Percentiles rank a stretch among this genome's conserved stretches.
These are phyloP conservation scores for Nyctibius bracteatus DNA, from an alignment of 2,113 vertebrate genomes.

Conservation along the genomic window DNA sequence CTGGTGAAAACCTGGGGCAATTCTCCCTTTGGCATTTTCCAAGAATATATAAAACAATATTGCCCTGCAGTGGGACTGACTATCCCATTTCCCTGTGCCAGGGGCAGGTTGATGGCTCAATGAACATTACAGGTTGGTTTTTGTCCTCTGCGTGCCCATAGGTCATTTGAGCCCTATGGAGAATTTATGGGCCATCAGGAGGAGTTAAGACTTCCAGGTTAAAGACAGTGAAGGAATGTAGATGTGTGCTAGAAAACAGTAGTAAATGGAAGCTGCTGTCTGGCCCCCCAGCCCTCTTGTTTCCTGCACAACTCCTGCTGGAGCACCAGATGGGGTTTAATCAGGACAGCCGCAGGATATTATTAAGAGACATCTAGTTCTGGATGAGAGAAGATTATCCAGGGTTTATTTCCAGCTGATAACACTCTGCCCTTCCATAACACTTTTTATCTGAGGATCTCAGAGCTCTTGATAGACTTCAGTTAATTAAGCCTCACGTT, in stretches of 20 bases:
- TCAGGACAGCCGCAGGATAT: not conserved
- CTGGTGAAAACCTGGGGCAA: not conserved
- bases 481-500: conserved; percentile 47
- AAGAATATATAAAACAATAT: rapidly evolving
- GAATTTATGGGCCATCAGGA: not conserved
- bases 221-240: no score
- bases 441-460: conserved; percentile 56
- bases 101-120: not conserved
- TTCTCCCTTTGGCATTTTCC: not conserved
- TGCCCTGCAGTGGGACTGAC: not conserved
- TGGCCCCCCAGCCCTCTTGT: not conserved
- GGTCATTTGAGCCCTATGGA: not conserved
- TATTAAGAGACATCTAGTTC: conserved; percentile 49
- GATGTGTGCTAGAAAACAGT: not conserved
- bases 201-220: not conserved
- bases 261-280: not conserved
- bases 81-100: not conserved
- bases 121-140: not conserved
- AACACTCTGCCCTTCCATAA: conserved; percentile 48
- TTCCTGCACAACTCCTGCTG: not conserved
- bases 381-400: conserved; percentile 64
- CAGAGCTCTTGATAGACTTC: not conserved
- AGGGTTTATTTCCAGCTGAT: conserved; percentile 64
- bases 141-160: not conserved
- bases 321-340: conserved; percentile 52